Conservation (phyloP, 2,888 invertebrate species). For the Abrostola tripartita region DNA sequence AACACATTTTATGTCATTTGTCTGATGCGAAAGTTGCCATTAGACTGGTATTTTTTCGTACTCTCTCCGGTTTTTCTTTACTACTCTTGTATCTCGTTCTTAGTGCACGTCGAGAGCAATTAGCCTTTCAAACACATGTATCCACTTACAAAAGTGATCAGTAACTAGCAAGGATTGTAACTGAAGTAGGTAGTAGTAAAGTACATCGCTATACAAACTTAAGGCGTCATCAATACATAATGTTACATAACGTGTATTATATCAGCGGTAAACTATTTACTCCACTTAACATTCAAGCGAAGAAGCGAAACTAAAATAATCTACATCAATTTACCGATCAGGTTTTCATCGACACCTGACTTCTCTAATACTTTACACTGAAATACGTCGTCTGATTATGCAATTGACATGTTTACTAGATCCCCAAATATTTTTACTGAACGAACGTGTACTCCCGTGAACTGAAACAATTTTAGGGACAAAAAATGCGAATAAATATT, state of each 20-base stretch:
- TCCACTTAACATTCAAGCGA: conserved; percentile 6
- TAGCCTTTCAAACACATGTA: too few relatives aligned
- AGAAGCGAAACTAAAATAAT: conserved; percentile 6
- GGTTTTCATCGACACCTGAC: conserved; percentile 41
- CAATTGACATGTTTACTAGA: conserved; percentile 47
- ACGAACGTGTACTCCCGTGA: conserved; percentile 33
- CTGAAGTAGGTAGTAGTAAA: neutral
- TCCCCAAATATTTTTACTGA: conserved; percentile 38
- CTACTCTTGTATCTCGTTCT: too few relatives aligned
- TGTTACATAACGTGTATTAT: neutral
- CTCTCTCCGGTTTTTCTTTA: too few relatives aligned
- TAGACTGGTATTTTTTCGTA: too few relatives aligned
- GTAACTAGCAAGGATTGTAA: neutral
- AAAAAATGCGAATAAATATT: conserved; percentile 76
- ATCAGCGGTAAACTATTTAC: conserved; percentile 8
- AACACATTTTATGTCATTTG: too few relatives aligned
- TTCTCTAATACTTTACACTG: conserved; percentile 34
- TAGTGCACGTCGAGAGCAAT: too few relatives aligned
- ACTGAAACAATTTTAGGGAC: conserved; percentile 47
- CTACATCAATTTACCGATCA: conserved; percentile 16
- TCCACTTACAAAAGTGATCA: neutral
- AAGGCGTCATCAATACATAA: neutral
- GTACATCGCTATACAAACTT: neutral
- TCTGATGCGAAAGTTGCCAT: too few relatives aligned
- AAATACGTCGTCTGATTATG: conserved; percentile 43